Evolutionary conservation across 1,140 invertebrate genomes (phyloP), one percentile per base, ranked within the genome.

Genomic region (Cotesia chilonis): DNA sequence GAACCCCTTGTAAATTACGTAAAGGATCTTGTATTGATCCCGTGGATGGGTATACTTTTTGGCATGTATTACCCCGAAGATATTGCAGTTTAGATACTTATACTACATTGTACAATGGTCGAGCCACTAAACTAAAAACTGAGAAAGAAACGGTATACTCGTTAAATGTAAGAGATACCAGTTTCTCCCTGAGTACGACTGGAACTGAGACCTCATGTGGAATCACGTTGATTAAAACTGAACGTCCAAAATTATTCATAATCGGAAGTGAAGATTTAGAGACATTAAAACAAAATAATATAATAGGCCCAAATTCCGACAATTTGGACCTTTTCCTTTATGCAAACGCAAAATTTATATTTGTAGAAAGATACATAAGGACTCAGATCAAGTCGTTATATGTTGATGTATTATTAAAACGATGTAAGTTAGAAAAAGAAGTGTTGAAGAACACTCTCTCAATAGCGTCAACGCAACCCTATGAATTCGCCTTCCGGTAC

Each of bases 241-340:
- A 80, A 59, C 76, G 78, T 55, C 76, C 73, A 2, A 76, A 74
- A 70, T 20, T 79, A 0, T 68, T 79, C 3, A 76, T 82, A 5
- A 7, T 78, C 0, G 75, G 79, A 70, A 3, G 28, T 9, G 67
- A 4, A 12, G 17, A 65, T 41, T 6, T 57, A 3, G 6, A 5
- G 37, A 0, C 4, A 14, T 17, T 73, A 17, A 72, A 68, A 70
- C 74, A 78, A 54, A 63, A 76, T 67, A 67, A 14, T 14, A 70
- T 74, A 55, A 66, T 76, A 28, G 4, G 9, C 2, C 51, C 61
- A 0, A 14, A 57, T 51, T 12, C 64, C 1, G 41, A 68, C 6
- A 76, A 76, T 28, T 14, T 78, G 7, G 77, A 78, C 38, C 51
- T 78, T 4, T 76, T 76, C 5, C 10, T 38, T 12, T 75, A 75